Percentiles rank a stretch among this genome's conserved stretches.
phyloP scores from a whole-genome alignment of 1,140 invertebrate genomes.

The Zaprionus capensis region DNA sequence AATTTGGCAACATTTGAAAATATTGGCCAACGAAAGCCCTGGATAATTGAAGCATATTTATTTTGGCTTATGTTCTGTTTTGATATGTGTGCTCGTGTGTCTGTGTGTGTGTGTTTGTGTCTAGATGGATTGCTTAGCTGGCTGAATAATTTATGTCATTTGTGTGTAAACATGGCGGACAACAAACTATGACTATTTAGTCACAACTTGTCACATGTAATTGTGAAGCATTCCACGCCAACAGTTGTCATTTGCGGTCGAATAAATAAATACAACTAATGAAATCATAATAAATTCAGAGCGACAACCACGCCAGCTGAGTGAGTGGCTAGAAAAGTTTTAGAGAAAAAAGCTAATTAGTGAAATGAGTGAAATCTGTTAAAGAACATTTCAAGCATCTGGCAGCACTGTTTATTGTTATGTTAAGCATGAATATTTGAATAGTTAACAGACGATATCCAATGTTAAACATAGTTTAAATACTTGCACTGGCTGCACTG shows the following conservation, averaged over 20 bases:
- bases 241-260: conserved; percentile 64
- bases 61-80: conserved; percentile 48
- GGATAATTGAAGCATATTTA: conserved; percentile 61
- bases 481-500: background rate
- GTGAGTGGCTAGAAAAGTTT: conserved; percentile 21
- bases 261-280: conserved; percentile 69
- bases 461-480: background rate
- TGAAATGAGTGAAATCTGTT: background rate
- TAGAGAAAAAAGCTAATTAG: background rate
- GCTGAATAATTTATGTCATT: conserved; percentile 68
- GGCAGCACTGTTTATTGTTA: background rate
- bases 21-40: conserved; percentile 26
- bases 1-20: conserved; percentile 14
- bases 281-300: conserved; percentile 57
- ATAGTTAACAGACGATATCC: background rate
- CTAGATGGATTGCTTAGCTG: conserved; percentile 24
- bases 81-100: background rate
- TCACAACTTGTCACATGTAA: conserved; percentile 62
- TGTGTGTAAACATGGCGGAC: conserved; percentile 38
- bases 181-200: conserved; percentile 61
- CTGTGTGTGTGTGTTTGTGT: background rate
- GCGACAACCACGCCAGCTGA: conserved; percentile 16
- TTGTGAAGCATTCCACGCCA: conserved; percentile 40
- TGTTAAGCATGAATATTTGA: background rate
- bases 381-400: background rate